Conservation (phyloP, 2,113 vertebrate genomes). For the Amphiprion percula region DNA sequence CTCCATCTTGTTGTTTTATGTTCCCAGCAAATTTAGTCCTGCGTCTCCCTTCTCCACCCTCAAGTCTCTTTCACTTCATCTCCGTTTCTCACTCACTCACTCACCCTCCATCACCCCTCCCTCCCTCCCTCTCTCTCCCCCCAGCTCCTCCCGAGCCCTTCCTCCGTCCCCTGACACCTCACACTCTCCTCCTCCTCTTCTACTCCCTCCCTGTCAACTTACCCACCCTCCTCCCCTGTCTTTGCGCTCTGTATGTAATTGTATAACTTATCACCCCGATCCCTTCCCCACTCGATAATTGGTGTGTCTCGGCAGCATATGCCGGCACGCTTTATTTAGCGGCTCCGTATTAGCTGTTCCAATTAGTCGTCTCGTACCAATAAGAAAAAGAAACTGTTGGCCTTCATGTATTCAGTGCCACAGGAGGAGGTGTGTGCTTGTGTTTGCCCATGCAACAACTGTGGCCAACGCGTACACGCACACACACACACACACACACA, state of each 20-base stretch:
- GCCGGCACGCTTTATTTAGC: constrained; percentile 74
- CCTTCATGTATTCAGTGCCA: constrained; percentile 6
- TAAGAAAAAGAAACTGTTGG: constrained; percentile 63
- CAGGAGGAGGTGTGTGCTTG: constrained; percentile 50
- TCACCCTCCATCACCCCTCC: constrained; percentile 39
- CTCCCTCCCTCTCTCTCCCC: constrained; percentile 36
- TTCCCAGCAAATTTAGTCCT: constrained; percentile 79
- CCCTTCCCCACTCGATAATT: constrained; percentile 71
- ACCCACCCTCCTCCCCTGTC: constrained; percentile 26
- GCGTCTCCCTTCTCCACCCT: constrained; percentile 74
- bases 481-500: not conserved
- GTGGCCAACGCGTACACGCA: constrained; percentile 25
- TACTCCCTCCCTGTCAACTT: constrained; percentile 52
- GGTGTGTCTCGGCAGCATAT: constrained; percentile 72
- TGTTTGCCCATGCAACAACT: constrained; percentile 56
- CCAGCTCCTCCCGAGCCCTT: constrained; percentile 26
- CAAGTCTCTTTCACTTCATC: constrained; percentile 75
- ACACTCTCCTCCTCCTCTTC: constrained; percentile 13
- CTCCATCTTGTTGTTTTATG: constrained; percentile 80
- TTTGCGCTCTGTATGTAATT: constrained; percentile 57
- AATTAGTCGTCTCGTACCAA: constrained; percentile 69
- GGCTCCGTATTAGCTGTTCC: constrained; percentile 57
- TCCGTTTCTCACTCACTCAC: constrained; percentile 55
- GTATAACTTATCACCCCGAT: constrained; percentile 77
- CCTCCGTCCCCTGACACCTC: constrained; percentile 46